Evolutionary conservation across 1,140 invertebrate species (phyloP).

Genomic region (Pseudomyrmex sp.): DNA sequence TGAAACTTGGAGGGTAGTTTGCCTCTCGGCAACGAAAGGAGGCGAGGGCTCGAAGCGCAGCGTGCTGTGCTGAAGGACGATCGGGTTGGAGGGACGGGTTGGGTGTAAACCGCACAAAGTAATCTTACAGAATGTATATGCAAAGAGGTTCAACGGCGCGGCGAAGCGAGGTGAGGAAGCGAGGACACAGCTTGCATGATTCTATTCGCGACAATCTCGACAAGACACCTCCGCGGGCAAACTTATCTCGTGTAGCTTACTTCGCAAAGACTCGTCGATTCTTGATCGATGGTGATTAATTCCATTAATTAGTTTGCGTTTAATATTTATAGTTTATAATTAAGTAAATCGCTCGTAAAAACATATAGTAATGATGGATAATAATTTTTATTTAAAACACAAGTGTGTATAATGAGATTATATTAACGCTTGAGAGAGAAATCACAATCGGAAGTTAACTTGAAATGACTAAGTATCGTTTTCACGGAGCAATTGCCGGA

Average conservation of each 20-base stretch:
- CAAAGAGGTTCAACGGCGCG: conserved; percentile 83
- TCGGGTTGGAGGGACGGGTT: conserved; percentile 63
- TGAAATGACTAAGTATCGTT: background rate
- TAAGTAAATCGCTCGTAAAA: no score
- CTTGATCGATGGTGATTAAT: conserved; percentile 47
- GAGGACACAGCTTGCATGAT: conserved; percentile 84
- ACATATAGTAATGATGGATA: no score
- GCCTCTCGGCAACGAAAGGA: conserved; percentile 75
- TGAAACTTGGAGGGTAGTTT: conserved; percentile 81
- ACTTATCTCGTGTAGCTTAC: conserved; percentile 73
- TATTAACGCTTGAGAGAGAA: background rate
- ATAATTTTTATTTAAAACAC: no score
- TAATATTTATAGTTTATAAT: conserved; percentile 10
- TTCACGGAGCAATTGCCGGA: conserved; percentile 13
- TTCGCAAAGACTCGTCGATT: conserved; percentile 67
- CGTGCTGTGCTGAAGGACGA: conserved; percentile 61
- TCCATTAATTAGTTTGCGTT: conserved; percentile 23
- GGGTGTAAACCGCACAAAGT: conserved; percentile 86
- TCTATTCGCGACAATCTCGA: conserved; percentile 81
- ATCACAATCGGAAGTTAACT: conserved; percentile 23
- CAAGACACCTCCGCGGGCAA: conserved; percentile 77
- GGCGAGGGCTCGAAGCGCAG: conserved; percentile 68
- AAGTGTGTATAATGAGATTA: no score
- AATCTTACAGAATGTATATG: conserved; percentile 86
- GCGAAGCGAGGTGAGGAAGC: conserved; percentile 59